Conservation (phyloP, 2,888 invertebrate genomes). For the Phragmatobia fuliginosa region DNA sequence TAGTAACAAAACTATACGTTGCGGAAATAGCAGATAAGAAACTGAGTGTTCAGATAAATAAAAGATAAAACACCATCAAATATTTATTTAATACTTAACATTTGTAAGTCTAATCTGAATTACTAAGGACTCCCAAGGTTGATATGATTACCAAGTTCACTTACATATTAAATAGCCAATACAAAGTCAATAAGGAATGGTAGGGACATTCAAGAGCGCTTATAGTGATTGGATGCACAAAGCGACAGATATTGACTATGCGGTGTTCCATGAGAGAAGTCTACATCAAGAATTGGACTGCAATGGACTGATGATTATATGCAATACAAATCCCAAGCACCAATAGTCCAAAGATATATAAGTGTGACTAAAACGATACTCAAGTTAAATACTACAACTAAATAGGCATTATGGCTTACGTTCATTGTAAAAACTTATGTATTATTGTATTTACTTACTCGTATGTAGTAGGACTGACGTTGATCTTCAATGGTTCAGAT, state of each 20-base stretch:
- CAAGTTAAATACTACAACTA: no score
- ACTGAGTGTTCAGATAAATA: neutral
- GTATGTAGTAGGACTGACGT: constrained; percentile 97
- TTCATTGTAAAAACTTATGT: no score
- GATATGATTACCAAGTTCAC: constrained; percentile 3
- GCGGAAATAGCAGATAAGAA: neutral
- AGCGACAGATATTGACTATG: no score
- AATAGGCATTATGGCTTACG: no score
- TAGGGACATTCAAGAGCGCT: no score
- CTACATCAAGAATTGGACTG: no score
- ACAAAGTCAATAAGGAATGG: no score
- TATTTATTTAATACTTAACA: neutral
- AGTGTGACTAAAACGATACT: no score
- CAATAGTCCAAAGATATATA: no score
- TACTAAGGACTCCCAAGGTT: constrained; percentile 12
- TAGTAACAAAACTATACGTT: neutral
- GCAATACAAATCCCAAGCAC: constrained; percentile 17
- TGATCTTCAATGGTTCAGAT: constrained; percentile 95
- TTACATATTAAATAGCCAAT: constrained; percentile 11
- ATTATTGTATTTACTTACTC: constrained; percentile 88
- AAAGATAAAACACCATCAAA: neutral
- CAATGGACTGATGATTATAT: no score
- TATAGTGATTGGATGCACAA: no score
- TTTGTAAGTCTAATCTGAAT: neutral
- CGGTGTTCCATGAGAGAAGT: no score